Conservation (phyloP, 2,113 vertebrate genomes). For the Odontesthes bonariensis region DNA sequence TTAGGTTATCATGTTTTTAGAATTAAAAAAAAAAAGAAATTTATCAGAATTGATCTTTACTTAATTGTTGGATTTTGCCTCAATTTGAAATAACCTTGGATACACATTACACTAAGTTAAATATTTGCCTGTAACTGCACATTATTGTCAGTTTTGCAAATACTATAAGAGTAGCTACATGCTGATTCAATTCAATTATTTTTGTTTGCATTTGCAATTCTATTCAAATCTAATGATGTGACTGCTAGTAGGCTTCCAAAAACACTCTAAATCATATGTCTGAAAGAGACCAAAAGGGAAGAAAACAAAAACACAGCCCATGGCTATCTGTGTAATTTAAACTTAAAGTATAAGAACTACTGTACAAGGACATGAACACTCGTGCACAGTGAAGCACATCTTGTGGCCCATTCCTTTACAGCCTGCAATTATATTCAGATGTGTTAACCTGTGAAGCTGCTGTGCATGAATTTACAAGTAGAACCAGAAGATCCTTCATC, state of each 20-base stretch:
- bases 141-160: too few relatives aligned
- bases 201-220: too few relatives aligned
- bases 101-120: neutral
- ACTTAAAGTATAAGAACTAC: neutral
- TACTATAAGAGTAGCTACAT: neutral
- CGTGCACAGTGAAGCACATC: neutral
- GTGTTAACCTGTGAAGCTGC: constrained; percentile 26
- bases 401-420: constrained; percentile 18
- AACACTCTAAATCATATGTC: neutral
- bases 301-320: neutral
- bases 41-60: too few relatives aligned
- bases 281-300: neutral
- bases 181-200: neutral
- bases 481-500: constrained; percentile 43
- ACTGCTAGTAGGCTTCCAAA: neutral
- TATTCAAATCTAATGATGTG: too few relatives aligned
- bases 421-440: constrained; percentile 8
- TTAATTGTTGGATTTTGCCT: neutral
- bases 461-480: constrained; percentile 48
- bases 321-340: neutral
- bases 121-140: too few relatives aligned
- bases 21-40: too few relatives aligned
- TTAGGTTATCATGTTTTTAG: neutral
- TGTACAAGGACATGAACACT: neutral
- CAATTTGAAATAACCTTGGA: too few relatives aligned